Conservation (phyloP, 2,113 vertebrate genomes). For the Deroptyus accipitrinus region DNA sequence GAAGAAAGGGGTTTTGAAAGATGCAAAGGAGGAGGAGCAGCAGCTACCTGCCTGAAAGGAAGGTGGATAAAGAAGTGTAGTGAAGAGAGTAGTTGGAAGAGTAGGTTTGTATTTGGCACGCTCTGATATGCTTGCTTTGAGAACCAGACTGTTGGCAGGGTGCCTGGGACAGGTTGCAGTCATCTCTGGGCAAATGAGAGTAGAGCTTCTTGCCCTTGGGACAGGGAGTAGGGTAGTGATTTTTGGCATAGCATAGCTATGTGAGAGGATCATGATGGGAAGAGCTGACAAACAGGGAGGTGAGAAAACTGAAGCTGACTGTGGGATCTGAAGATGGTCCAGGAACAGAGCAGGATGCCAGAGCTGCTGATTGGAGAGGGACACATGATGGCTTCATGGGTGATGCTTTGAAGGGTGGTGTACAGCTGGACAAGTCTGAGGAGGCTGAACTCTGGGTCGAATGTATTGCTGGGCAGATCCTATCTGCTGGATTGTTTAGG, state of each 20-base stretch:
- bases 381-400: neutral
- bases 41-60: neutral
- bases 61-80: neutral
- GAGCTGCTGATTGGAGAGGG: neutral
- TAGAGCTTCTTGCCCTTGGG: constrained; percentile 11
- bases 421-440: neutral
- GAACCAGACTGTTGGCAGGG: neutral
- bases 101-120: neutral
- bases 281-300: neutral
- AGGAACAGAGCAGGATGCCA: neutral
- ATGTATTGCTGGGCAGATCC: neutral
- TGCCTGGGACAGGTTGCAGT: constrained; percentile 31
- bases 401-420: neutral
- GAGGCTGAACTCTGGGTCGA: neutral
- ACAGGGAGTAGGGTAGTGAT: constrained; percentile 7
- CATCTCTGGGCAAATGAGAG: neutral
- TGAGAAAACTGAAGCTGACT: neutral
- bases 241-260: neutral
- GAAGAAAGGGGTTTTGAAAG: neutral
- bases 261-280: neutral
- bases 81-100: neutral
- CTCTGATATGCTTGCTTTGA: neutral
- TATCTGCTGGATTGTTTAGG: neutral
- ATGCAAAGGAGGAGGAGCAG: neutral
- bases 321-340: neutral